Percentiles rank a stretch among this genome's conserved stretches.
Evolutionary conservation across 2,888 invertebrate genomes (phyloP).

Genomic region (Tipula unca): DNA sequence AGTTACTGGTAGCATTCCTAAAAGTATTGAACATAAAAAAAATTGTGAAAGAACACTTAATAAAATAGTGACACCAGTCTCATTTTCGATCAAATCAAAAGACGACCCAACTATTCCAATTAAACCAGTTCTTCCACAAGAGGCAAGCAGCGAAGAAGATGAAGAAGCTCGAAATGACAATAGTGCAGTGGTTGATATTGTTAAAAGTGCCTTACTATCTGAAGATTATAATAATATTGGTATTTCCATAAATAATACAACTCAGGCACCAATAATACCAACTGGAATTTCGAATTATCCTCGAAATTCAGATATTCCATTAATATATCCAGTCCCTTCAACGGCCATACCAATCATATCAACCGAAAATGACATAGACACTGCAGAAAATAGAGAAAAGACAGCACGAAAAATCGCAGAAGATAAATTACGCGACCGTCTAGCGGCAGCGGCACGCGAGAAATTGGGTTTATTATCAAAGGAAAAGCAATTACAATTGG

Average conservation of each 20-base stretch:
- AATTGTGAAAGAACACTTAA: not conserved
- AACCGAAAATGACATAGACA: constrained; percentile 25
- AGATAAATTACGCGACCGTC: constrained; percentile 51
- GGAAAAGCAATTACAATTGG: constrained; percentile 55
- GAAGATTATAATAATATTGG: not conserved
- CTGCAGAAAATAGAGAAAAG: constrained; percentile 24
- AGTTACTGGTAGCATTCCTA: constrained; percentile 35
- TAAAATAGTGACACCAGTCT: constrained; percentile 51
- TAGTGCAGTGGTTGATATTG: not conserved
- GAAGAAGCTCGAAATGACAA: constrained; percentile 24
- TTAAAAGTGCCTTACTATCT: not conserved
- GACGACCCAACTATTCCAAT: constrained; percentile 57
- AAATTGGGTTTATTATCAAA: constrained; percentile 48
- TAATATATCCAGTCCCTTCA: constrained; percentile 19
- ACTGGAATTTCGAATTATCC: not conserved
- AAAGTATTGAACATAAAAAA: constrained; percentile 24
- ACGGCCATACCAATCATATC: not conserved
- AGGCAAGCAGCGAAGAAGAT: constrained; percentile 64
- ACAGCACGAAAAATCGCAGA: constrained; percentile 40
- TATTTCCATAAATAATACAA: not conserved
- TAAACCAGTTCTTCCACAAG: constrained; percentile 67
- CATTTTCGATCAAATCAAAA: constrained; percentile 77
- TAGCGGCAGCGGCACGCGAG: constrained; percentile 49
- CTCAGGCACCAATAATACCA: constrained; percentile 24
- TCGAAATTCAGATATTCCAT: not conserved